Evolutionary conservation across 2,888 invertebrate genomes (phyloP), one percentile per base, ranked within the genome.

Genomic region (Platycheirus rosarum): DNA sequence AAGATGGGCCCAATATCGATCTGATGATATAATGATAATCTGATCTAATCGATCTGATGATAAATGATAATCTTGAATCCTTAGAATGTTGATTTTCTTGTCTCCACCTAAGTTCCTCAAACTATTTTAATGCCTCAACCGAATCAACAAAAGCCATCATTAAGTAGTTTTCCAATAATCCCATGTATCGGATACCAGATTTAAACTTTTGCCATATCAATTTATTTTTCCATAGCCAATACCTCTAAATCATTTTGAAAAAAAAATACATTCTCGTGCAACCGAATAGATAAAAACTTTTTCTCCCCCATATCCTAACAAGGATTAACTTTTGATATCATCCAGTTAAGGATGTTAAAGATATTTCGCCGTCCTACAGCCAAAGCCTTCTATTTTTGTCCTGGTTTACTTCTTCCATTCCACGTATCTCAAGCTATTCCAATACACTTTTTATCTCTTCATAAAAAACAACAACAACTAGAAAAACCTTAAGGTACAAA

Each of bases 281-380:
- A 42, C 9, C 60, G 29, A 60, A 53, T 16, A 60, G 70, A 80
- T 66, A 75, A 70, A 57, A 75, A 75, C 18, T 55, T 63, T 37
- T 20, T 1, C 29, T 26, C 5, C 8, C n/a, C n/a, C n/a, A n/a
- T 20, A 23, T 40, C n/a, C 32, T 48, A 23, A n/a, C 23, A 55
- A 68, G 68, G 78, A 78, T 53, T 46, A 75, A 75, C 40, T 80
- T 79, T 79, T 44, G 68, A 57, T 69, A 68, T 74, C 73, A 46
- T 37, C 68, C 26, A 44, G 40, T 29, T n/a, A n/a, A n/a, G n/a
- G n/a, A n/a, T n/a, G 40, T 60, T 55, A 37, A 40, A 51, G 20
- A 16, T 48, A 26, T 37, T 9, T 42, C n/a, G 5, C 13, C n/a
- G n/a, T 32, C 14, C 9, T 13, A 11, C 5, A 26, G 11, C 14